phyloP scores from a whole-genome alignment of 2,888 invertebrate genomes.

The Yponomeuta evonymella region DNA sequence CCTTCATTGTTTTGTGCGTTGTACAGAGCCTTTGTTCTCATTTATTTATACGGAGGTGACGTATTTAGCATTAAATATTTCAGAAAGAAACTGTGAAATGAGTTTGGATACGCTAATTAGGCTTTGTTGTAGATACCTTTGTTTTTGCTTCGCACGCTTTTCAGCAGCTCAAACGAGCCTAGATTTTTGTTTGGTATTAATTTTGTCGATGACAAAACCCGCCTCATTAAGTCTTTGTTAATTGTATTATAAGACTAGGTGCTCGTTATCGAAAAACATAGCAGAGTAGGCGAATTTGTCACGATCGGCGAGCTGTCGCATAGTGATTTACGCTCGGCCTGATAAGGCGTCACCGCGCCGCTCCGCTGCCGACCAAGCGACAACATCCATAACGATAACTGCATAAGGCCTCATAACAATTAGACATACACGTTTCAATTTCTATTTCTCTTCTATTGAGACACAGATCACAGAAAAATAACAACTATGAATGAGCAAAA shows the following conservation, averaged over 20 bases:
- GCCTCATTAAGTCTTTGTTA: neutral
- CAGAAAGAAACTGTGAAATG: slow-evolving; percentile 31
- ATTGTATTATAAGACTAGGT: neutral
- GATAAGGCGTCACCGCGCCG: slow-evolving; percentile 42
- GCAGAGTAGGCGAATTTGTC: slow-evolving; percentile 63
- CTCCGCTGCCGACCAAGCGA: slow-evolving; percentile 27
- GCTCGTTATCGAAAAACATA: slow-evolving; percentile 55
- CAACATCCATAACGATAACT: slow-evolving; percentile 19
- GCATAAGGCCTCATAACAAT: slow-evolving; percentile 1
- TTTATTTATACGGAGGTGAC: slow-evolving; percentile 34
- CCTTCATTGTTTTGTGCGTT: slow-evolving; percentile 58
- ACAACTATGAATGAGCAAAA: too few species aligned
- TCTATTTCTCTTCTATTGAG: slow-evolving; percentile 22
- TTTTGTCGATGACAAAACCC: neutral
- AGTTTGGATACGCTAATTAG: slow-evolving; percentile 24
- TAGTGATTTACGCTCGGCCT: slow-evolving; percentile 55
- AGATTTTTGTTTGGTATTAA: neutral
- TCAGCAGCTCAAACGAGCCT: neutral
- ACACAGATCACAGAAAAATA: too few species aligned
- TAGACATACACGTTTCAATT: slow-evolving; percentile 19
- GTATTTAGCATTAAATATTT: slow-evolving; percentile 45
- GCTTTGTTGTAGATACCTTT: slow-evolving; percentile 3
- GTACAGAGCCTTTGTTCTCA: slow-evolving; percentile 43
- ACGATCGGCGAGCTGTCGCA: slow-evolving; percentile 64
- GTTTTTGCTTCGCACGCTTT: neutral